A percentile compares a stretch with the other conserved stretches of the same genome.
phyloP scores from a whole-genome alignment of 1,140 invertebrate species.

The Lordiphosa mommai region DNA sequence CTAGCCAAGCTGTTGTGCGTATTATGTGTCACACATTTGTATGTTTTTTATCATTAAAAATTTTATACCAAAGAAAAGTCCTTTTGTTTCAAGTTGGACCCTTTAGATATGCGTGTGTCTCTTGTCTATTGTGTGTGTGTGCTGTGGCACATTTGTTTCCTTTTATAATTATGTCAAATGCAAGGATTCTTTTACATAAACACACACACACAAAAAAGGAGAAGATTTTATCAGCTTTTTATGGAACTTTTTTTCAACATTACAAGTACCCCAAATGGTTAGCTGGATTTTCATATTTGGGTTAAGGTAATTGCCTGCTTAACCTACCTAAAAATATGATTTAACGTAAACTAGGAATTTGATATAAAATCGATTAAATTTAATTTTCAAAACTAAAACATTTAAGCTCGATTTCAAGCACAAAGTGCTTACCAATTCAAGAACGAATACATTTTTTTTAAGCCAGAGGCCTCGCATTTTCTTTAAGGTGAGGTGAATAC shows the following conservation, averaged over 20 bases:
- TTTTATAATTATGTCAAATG: slow-evolving; percentile 75
- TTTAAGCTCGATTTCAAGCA: too few relatives aligned
- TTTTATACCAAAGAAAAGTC: slow-evolving; percentile 61
- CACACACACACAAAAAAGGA: slow-evolving; percentile 15
- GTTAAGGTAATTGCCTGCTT: slow-evolving; percentile 2
- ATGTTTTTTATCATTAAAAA: slow-evolving; percentile 61
- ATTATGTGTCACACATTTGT: slow-evolving; percentile 58
- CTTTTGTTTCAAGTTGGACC: slow-evolving; percentile 57
- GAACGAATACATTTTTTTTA: too few relatives aligned
- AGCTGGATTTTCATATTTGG: slow-evolving; percentile 10
- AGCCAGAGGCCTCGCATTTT: too few relatives aligned
- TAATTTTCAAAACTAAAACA: too few relatives aligned
- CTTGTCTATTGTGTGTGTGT: slow-evolving; percentile 37
- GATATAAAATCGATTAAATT: too few relatives aligned
- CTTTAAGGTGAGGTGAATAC: too few relatives aligned
- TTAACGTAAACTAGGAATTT: too few relatives aligned
- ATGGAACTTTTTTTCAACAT: slow-evolving; percentile 27
- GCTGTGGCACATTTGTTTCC: slow-evolving; percentile 67
- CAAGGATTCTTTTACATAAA: slow-evolving; percentile 65
- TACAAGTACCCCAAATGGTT: slow-evolving; percentile 36
- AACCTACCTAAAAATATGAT: too few relatives aligned
- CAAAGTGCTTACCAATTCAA: too few relatives aligned
- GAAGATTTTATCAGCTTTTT: slow-evolving; percentile 52
- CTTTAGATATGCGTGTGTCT: slow-evolving; percentile 55
- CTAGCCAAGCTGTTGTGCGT: slow-evolving; percentile 18